phyloP scores from a whole-genome alignment of 2,113 vertebrate genomes.

The Channa argus region DNA sequence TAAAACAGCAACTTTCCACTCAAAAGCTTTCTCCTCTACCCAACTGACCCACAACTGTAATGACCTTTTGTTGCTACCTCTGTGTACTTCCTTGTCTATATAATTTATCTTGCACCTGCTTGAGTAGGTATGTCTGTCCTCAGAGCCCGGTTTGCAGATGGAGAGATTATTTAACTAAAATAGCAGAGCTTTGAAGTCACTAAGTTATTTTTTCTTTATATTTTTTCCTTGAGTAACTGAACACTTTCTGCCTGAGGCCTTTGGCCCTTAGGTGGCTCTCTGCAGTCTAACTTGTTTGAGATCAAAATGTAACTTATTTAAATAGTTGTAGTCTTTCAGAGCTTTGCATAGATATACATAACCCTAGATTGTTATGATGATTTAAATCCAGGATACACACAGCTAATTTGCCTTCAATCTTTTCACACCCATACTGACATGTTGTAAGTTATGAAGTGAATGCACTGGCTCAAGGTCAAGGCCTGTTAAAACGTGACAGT shows the following conservation, averaged over 20 bases:
- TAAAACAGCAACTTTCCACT: too few relatives aligned
- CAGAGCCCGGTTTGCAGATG: conserved; percentile 59
- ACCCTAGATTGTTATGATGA: too few relatives aligned
- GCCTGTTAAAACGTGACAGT: conserved; percentile 51
- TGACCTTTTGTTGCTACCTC: not conserved
- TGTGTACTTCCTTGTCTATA: conserved; percentile 18
- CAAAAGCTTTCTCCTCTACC: too few relatives aligned
- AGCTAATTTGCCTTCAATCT: not conserved
- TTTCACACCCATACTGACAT: not conserved
- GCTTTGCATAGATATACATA: conserved; percentile 1
- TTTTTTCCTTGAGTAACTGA: conserved; percentile 56
- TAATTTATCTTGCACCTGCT: conserved; percentile 4
- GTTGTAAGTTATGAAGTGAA: not conserved
- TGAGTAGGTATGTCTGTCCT: conserved; percentile 57
- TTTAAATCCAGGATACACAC: not conserved
- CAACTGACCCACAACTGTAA: not conserved
- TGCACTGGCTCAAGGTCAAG: conserved; percentile 53
- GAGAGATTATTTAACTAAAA: conserved; percentile 70
- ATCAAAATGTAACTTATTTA: conserved; percentile 56
- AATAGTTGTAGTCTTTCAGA: conserved; percentile 10
- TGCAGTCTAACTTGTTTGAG: conserved; percentile 32
- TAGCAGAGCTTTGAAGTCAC: conserved; percentile 64
- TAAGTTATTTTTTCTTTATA: conserved; percentile 53
- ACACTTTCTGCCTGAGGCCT: conserved; percentile 61
- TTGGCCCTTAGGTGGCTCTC: conserved; percentile 49